Percentiles rank a stretch among this genome's conserved stretches.
Evolutionary conservation across 2,888 invertebrate genomes (phyloP).

Genomic region (Nasonovia ribisnigri): DNA sequence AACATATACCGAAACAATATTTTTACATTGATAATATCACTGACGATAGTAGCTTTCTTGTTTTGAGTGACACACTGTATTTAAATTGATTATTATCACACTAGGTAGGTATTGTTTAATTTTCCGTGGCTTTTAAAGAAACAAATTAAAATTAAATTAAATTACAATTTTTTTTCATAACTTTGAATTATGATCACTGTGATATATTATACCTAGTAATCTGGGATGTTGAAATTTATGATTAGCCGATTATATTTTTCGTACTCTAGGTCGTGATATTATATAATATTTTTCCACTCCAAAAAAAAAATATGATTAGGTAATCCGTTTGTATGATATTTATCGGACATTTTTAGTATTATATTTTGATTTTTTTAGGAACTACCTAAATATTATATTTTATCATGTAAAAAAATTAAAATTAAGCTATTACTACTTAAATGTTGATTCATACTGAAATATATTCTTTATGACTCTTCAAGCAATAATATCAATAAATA

Average conservation of each 20-base stretch:
- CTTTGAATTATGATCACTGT: not conserved
- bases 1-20: not conserved
- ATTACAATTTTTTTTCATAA: not conserved
- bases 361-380: too few species aligned
- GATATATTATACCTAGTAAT: not conserved
- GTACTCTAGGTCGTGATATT: not conserved
- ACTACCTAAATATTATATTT: too few species aligned
- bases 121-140: too few species aligned
- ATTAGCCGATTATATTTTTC: not conserved
- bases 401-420: too few species aligned
- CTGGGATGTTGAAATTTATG: not conserved
- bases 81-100: too few species aligned
- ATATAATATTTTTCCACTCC: not conserved
- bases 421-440: not conserved
- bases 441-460: not conserved
- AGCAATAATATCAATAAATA: not conserved
- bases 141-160: too few species aligned
- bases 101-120: too few species aligned
- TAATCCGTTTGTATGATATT: not conserved
- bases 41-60: too few species aligned
- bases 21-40: too few species aligned
- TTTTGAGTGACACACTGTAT: too few species aligned
- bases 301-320: too few species aligned
- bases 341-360: not conserved
- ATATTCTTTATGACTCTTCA: not conserved